Percentiles rank a stretch among this genome's conserved stretches.
Evolutionary conservation across 2,113 vertebrate species (phyloP).

Genomic region (Murina feae): DNA sequence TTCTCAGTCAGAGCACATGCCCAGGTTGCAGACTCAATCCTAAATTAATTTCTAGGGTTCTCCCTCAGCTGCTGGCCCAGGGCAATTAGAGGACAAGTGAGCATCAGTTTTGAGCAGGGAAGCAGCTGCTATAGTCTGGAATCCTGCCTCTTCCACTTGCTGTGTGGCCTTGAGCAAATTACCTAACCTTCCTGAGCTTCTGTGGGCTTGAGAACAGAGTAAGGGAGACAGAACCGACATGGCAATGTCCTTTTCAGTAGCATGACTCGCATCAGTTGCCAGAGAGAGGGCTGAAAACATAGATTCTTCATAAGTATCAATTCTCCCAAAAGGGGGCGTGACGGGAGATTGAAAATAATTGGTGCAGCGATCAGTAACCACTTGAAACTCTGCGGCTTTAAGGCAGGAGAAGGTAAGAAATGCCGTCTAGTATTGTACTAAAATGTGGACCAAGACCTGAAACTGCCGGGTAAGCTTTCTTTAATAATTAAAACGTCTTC

Average conservation of each 20-base stretch:
- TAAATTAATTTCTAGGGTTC: too few species aligned
- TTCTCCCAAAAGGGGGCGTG: not conserved
- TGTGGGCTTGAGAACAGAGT: not conserved
- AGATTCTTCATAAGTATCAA: not conserved
- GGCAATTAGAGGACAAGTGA: not conserved
- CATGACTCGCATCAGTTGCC: not conserved
- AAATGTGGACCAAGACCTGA: not conserved
- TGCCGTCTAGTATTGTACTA: not conserved
- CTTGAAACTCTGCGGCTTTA: not conserved
- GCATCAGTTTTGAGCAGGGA: not conserved
- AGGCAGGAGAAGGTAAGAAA: not conserved
- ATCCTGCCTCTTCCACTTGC: not conserved
- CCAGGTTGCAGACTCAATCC: too few species aligned
- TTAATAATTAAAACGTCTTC: not conserved
- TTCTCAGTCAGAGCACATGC: too few species aligned
- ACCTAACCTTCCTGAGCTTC: not conserved
- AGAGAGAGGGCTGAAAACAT: not conserved
- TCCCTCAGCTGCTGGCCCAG: not conserved
- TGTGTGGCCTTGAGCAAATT: not conserved
- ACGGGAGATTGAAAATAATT: not conserved
- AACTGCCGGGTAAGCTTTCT: not conserved
- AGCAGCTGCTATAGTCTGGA: fast-evolving
- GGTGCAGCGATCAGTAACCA: not conserved
- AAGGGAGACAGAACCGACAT: not conserved
- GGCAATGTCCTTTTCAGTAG: not conserved